A percentile compares a stretch with the other conserved stretches of the same genome.
phyloP scores from a whole-genome alignment of 2,888 invertebrate genomes.

The Cheilosia soror region DNA sequence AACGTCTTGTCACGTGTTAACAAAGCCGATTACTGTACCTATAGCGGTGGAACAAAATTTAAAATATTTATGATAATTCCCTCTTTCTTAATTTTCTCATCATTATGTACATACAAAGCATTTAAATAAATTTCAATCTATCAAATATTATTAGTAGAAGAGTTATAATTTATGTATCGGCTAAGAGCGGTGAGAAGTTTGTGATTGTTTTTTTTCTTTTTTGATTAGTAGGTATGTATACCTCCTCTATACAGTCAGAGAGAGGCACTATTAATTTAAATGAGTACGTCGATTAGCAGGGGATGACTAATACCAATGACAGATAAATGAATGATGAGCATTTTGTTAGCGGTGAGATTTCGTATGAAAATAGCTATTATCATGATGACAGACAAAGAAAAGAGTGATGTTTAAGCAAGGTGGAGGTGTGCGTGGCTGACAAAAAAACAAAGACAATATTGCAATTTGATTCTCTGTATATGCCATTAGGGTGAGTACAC shows the following conservation, averaged over 20 bases:
- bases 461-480: not conserved
- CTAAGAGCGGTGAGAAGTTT: slow-evolving; percentile 46
- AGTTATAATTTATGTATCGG: slow-evolving; percentile 33
- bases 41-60: slow-evolving; percentile 72
- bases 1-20: slow-evolving; percentile 54
- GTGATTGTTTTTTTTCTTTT: slow-evolving; percentile 37
- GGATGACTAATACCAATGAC: slow-evolving; percentile 67
- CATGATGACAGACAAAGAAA: not conserved
- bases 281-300: slow-evolving; percentile 27
- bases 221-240: not conserved
- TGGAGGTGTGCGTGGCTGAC: too few relatives aligned
- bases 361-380: not conserved
- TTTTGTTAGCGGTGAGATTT: slow-evolving; percentile 23
- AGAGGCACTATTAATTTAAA: slow-evolving; percentile 44
- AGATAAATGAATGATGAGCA: slow-evolving; percentile 44
- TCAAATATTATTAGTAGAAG: slow-evolving; percentile 30
- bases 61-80: slow-evolving; percentile 62
- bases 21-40: slow-evolving; percentile 60
- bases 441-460: not conserved
- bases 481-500: too few relatives aligned
- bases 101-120: slow-evolving; percentile 51
- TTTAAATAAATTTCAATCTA: slow-evolving; percentile 42
- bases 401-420: too few relatives aligned
- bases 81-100: slow-evolving; percentile 45
- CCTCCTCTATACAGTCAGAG: slow-evolving; percentile 2